phyloP scores from a whole-genome alignment of 2,113 vertebrate species.

The Chlorocebus sabaeus region DNA sequence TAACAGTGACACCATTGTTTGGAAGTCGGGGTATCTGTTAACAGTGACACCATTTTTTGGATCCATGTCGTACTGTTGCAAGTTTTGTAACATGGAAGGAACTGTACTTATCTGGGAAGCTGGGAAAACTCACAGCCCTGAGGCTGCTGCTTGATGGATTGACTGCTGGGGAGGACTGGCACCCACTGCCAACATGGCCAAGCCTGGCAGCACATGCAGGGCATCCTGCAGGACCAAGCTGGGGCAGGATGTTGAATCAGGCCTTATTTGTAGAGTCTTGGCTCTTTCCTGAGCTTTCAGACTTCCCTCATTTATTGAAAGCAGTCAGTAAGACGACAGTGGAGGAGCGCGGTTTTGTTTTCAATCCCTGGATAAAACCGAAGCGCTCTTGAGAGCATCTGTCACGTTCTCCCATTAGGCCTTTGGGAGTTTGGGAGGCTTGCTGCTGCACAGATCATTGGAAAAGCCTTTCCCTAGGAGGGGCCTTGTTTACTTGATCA shows the following conservation, averaged over 20 bases:
- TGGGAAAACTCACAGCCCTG: neutral
- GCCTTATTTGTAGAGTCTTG: neutral
- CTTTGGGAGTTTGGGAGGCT: neutral
- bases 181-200: too few species aligned
- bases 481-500: too few species aligned
- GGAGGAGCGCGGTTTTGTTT: neutral
- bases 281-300: neutral
- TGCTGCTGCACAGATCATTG: accelerated
- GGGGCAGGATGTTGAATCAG: too few species aligned
- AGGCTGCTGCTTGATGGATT: neutral
- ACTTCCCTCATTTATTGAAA: neutral
- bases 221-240: too few species aligned
- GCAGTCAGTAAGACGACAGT: too few species aligned
- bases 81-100: neutral
- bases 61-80: accelerated
- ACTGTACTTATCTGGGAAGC: neutral
- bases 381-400: neutral
- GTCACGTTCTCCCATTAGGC: accelerated
- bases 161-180: neutral
- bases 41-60: neutral
- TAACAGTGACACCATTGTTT: neutral
- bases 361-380: neutral
- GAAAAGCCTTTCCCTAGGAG: neutral
- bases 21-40: neutral
- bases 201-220: too few species aligned